Evolutionary conservation across 30 jellyfish, hydroid and myxozoan genomes (phyloP), one percentile per base, ranked within the genome.

Genomic region (Aurelia sp.): DNA sequence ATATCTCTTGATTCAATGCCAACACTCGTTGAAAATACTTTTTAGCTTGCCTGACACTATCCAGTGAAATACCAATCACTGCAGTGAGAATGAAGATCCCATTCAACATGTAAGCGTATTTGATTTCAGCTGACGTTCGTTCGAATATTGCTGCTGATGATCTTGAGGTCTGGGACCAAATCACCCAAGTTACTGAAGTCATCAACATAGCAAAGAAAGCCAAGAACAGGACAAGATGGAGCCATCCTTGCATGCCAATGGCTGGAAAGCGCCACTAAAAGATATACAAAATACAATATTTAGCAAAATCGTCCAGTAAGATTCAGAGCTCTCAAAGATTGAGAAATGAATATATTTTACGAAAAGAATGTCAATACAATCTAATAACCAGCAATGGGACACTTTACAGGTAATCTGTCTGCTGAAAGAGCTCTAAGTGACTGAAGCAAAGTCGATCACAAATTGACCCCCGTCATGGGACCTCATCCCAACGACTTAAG

Each of bases 141-240:
- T 87, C 96, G 55, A 87, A 76, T 20, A 87, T 63, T n/a, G 96
- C 96, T 4, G 96, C 82, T 13, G 89, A 63, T 19, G 96, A 87
- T 16, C 72, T 74, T 9, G 96, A 87, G 48, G 96, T 87, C 86
- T 87, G 96, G 90, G 96, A 87, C 96, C 96, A 87, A 38, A 87
- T 60, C 18, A 87, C 82, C 96, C 96, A 87, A 17, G 90, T 74
- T 64, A 87, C 72, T 27, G 96, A 87, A 40, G 96, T 87, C 76
- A 87, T 16, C 51, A 87, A 73, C 96, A 87, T 87, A 21, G 96
- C 81, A 19, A 76, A 57, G 80, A 87, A 87, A 0, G 96, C 96
- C 15, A 87, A 58, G 47, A 87, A 87, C 76, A 87, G 60, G 8
- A 87, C 86, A 21, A 87, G 67, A 63, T 87, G 96, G 4, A 87